phyloP scores from a whole-genome alignment of 2,888 invertebrate genomes.

The Parelbella ahira region DNA sequence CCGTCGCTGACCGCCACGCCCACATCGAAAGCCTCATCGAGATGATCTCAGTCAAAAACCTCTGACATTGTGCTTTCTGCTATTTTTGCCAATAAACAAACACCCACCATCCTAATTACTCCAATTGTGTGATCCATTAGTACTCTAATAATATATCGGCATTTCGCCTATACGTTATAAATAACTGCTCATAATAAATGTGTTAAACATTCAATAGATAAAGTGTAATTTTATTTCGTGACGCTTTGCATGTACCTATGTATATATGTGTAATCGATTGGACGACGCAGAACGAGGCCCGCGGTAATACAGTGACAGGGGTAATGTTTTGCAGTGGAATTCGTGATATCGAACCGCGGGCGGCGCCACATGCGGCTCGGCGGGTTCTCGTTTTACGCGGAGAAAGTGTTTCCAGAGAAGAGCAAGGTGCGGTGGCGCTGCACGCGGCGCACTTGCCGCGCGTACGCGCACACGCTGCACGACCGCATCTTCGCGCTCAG shows the following conservation, averaged over 20 bases:
- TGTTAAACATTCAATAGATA: no score
- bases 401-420: conserved; percentile 76
- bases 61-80: neutral
- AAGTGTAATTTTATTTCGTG: no score
- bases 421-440: conserved; percentile 77
- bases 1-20: conserved; percentile 43
- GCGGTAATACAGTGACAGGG: conserved; percentile 45
- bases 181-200: no score
- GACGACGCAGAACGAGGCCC: conserved; percentile 25
- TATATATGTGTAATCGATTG: no score
- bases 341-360: conserved; percentile 78
- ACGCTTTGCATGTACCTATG: no score
- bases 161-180: no score
- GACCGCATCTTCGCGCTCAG: conserved; percentile 74
- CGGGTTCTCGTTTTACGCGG: conserved; percentile 76
- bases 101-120: no score
- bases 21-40: conserved; percentile 70
- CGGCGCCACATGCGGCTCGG: conserved; percentile 74
- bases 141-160: no score
- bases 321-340: conserved; percentile 73
- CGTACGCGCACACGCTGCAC: conserved; percentile 74
- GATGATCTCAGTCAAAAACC: conserved; percentile 41
- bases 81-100: no score
- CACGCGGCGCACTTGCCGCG: conserved; percentile 73
- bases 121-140: no score